Conservation (phyloP, 2,113 vertebrate genomes). For the Sturnus vulgaris region DNA sequence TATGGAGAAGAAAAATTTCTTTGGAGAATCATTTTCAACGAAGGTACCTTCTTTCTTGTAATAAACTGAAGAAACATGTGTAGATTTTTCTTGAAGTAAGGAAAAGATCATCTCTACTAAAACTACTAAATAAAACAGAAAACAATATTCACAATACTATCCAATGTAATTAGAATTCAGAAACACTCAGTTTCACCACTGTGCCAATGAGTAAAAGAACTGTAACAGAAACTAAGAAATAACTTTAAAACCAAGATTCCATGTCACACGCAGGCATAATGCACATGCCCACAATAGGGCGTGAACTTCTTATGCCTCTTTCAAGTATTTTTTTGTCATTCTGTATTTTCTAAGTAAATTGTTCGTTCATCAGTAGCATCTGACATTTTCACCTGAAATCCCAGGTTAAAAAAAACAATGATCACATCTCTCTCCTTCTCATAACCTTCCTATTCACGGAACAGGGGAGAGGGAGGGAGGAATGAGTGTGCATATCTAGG, state of each 20-base stretch:
- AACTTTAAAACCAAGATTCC: neutral
- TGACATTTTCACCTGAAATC: neutral
- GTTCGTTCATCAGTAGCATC: neutral
- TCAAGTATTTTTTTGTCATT: neutral
- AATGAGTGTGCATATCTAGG: rapidly evolving
- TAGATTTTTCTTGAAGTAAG: neutral
- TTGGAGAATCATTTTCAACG: neutral
- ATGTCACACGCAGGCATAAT: neutral
- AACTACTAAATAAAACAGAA: neutral
- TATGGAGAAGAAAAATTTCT: neutral
- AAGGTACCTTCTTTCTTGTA: neutral
- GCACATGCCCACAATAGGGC: rapidly evolving
- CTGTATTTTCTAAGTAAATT: neutral
- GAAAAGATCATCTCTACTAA: neutral
- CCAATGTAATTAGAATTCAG: neutral
- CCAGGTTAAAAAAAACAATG: neutral
- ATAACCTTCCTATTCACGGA: neutral
- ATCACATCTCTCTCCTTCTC: neutral
- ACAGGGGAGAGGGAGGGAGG: neutral
- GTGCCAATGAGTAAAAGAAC: neutral
- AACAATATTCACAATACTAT: neutral
- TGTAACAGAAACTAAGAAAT: neutral
- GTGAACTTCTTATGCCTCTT: neutral
- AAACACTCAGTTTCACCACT: neutral
- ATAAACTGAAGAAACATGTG: neutral